A percentile compares a stretch with the other conserved stretches of the same genome.
Conservation (phyloP, 2,888 invertebrate genomes). For the Gymnoscelis rufifasciata region DNA sequence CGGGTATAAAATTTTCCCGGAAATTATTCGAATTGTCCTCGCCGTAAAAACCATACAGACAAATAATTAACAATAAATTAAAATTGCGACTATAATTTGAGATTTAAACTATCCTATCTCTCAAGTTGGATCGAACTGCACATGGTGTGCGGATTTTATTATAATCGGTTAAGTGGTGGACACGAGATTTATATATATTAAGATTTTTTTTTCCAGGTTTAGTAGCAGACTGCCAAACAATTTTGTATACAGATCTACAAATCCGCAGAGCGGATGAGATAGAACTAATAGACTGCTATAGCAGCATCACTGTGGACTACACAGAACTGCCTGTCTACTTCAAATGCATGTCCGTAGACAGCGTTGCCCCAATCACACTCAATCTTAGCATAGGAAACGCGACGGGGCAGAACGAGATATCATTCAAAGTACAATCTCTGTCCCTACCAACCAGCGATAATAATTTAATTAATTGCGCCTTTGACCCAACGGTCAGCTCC, state of each 20-base stretch:
- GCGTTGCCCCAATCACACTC: slow-evolving; percentile 47
- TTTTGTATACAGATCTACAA: slow-evolving; percentile 82
- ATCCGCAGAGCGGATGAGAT: slow-evolving; percentile 69
- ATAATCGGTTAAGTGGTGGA: too few species aligned
- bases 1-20: too few species aligned
- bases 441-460: slow-evolving; percentile 75
- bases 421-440: slow-evolving; percentile 71
- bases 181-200: too few species aligned
- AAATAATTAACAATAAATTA: too few species aligned
- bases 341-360: slow-evolving; percentile 74
- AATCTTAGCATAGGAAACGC: slow-evolving; percentile 64
- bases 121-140: too few species aligned
- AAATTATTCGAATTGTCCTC: too few species aligned
- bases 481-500: slow-evolving; percentile 63
- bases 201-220: slow-evolving; percentile 81
- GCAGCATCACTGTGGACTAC: slow-evolving; percentile 45
- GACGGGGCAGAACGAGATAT: slow-evolving; percentile 38
- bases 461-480: slow-evolving; percentile 66
- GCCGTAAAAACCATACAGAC: too few species aligned
- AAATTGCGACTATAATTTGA: too few species aligned
- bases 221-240: slow-evolving; percentile 81
- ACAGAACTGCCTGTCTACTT: slow-evolving; percentile 48
- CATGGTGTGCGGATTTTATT: too few species aligned
- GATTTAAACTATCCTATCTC: too few species aligned
- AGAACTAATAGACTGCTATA: slow-evolving; percentile 54